Evolutionary conservation across 2,113 vertebrate genomes (phyloP).

Genomic region (Haplochromis burtoni): DNA sequence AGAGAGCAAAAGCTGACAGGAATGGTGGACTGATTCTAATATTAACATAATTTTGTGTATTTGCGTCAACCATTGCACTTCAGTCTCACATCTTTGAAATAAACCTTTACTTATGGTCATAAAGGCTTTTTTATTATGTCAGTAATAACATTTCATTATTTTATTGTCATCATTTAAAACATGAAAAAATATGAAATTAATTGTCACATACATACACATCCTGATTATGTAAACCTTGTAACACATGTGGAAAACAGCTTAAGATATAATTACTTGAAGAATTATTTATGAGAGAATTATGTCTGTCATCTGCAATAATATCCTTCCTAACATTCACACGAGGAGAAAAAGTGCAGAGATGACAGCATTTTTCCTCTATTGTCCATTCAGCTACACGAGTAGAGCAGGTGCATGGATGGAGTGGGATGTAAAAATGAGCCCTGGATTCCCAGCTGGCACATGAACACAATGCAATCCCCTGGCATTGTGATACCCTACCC

Average conservation of each 20-base stretch:
- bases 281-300: not conserved
- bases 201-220: not conserved
- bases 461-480: not conserved
- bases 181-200: not conserved
- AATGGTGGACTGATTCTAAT: slow-evolving; percentile 17
- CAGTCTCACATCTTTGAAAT: not conserved
- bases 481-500: not conserved
- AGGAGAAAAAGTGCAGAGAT: not conserved
- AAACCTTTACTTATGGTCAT: not conserved
- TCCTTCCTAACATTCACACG: not conserved
- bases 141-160: not conserved
- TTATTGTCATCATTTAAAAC: not conserved
- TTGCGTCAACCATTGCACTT: not conserved
- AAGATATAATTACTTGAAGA: not conserved
- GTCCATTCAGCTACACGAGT: not conserved
- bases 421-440: not conserved
- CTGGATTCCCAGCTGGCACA: not conserved
- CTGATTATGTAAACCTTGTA: not conserved
- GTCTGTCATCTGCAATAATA: not conserved
- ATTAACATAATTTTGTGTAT: slow-evolving; percentile 13
- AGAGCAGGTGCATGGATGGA: not conserved
- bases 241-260: not conserved
- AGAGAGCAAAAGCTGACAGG: slow-evolving; percentile 13
- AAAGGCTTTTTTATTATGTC: not conserved
- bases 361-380: not conserved